Evolutionary conservation across 2,797 vertebrate species (phyloP).

Genomic region (Cuculus canorus): DNA sequence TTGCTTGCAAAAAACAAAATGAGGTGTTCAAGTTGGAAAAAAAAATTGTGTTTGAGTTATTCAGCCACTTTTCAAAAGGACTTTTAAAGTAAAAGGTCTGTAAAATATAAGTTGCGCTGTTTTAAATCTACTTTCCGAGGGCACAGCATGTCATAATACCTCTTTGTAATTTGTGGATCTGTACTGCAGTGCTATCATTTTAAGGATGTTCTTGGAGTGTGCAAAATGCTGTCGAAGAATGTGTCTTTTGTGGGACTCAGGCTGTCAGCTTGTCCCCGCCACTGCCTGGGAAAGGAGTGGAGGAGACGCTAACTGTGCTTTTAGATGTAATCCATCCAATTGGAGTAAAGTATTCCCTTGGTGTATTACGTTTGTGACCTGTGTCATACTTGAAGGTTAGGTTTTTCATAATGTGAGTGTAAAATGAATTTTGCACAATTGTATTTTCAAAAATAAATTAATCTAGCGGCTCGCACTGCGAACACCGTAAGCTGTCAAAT

Average conservation of each 20-base stretch:
- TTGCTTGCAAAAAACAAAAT: neutral
- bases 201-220: neutral
- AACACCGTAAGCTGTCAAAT: neutral
- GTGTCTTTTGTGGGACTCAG: neutral
- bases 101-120: neutral
- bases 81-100: neutral
- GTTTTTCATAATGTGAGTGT: neutral
- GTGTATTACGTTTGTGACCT: neutral
- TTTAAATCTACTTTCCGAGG: neutral
- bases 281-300: neutral
- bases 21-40: neutral
- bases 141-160: neutral
- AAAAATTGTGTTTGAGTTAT: neutral
- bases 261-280: neutral
- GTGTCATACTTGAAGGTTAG: neutral
- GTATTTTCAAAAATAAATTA: neutral
- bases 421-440: neutral
- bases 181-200: neutral
- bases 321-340: neutral
- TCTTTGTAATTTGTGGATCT: neutral
- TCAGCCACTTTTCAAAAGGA: neutral
- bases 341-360: neutral
- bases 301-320: neutral
- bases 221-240: neutral
- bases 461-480: neutral